A percentile compares a stretch with the other conserved stretches of the same genome.
phyloP scores from a whole-genome alignment of 2,888 invertebrate species.

The Heterodera filipjevi region DNA sequence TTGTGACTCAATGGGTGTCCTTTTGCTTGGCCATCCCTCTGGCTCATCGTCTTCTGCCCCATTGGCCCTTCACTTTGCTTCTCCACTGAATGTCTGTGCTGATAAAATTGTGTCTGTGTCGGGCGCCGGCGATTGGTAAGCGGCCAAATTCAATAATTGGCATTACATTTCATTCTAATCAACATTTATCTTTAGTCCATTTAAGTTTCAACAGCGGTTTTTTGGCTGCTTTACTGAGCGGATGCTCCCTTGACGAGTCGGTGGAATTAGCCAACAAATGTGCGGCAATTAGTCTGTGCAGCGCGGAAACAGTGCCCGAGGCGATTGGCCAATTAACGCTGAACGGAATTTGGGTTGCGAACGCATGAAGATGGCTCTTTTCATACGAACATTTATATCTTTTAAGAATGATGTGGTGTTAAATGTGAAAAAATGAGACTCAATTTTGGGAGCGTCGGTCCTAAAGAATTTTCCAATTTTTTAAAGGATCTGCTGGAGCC shows the following conservation, averaged over 20 bases:
- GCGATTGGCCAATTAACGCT: conserved; percentile 1
- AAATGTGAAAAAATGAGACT: too few species aligned
- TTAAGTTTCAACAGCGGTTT: conserved; percentile 47
- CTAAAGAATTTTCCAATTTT: too few species aligned
- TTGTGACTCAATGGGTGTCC: conserved; percentile 27
- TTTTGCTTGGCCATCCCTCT: conserved; percentile 24
- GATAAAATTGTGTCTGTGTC: conserved; percentile 55
- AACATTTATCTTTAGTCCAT: too few species aligned
- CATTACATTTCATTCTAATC: background rate
- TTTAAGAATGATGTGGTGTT: too few species aligned
- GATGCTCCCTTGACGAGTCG: conserved; percentile 17
- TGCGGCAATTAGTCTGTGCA: conserved; percentile 32
- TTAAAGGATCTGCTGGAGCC: too few species aligned
- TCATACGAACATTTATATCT: too few species aligned
- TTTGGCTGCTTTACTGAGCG: conserved; percentile 31
- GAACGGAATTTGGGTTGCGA: too few species aligned
- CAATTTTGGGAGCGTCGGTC: too few species aligned
- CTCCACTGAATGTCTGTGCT: conserved; percentile 29
- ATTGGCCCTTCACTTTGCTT: background rate
- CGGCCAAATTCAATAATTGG: background rate
- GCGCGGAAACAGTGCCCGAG: conserved; percentile 24
- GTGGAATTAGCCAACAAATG: conserved; percentile 35
- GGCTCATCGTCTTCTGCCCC: conserved; percentile 18
- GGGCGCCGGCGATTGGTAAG: conserved; percentile 58
- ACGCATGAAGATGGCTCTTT: too few species aligned